phyloP scores from a whole-genome alignment of 2,888 invertebrate species.

The Entomobrya proxima region DNA sequence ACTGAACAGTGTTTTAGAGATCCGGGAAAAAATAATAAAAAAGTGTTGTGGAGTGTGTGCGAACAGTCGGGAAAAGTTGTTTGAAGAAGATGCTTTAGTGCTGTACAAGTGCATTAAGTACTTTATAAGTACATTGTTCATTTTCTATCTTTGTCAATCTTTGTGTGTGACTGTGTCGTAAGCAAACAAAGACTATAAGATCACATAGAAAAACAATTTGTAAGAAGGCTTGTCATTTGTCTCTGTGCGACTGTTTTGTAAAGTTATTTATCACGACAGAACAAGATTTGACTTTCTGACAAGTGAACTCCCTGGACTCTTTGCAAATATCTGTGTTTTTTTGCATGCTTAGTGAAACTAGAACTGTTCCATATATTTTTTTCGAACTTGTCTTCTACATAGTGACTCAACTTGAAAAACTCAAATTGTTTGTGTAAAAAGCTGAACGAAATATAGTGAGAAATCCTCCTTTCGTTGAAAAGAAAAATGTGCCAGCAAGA shows the following conservation, averaged over 20 bases:
- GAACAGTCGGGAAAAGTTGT: not conserved
- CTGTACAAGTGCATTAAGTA: constrained; percentile 1
- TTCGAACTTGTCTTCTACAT: constrained; percentile 7
- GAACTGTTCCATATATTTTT: not conserved
- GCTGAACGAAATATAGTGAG: constrained; percentile 36
- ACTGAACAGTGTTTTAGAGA: constrained; percentile 39
- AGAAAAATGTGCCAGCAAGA: constrained; percentile 66
- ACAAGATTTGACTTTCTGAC: not conserved
- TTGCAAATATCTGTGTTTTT: not conserved
- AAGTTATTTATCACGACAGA: not conserved
- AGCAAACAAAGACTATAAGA: no score
- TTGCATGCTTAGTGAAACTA: not conserved
- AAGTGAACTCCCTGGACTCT: not conserved
- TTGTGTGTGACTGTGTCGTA: no score
- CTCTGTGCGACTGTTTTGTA: not conserved
- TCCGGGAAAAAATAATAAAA: no score
- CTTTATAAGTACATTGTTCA: constrained; percentile 32
- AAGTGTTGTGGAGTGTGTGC: no score
- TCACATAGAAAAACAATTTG: not conserved
- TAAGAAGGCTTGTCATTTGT: not conserved
- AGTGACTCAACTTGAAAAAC: constrained; percentile 1
- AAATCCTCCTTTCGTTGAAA: constrained; percentile 41
- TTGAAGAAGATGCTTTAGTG: not conserved
- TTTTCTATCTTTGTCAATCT: not conserved
- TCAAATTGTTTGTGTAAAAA: constrained; percentile 43